Evolutionary conservation across 2,888 invertebrate genomes (phyloP).

Genomic region (Brachyopa scutellaris): DNA sequence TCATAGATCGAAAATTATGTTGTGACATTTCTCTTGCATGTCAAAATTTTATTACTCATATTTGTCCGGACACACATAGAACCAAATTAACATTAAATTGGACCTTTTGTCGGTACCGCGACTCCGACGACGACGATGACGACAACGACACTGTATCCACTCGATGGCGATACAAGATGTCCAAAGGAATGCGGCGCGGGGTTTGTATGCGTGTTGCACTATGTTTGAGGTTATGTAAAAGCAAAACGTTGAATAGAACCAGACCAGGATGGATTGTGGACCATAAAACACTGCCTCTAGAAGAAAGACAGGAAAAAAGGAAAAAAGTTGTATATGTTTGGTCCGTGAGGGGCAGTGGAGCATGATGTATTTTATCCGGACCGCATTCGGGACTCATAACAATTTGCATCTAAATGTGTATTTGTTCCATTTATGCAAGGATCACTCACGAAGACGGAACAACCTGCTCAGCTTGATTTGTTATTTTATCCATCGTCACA

Average conservation of each 20-base stretch:
- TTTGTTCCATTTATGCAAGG: constrained; percentile 65
- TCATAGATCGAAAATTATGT: constrained; percentile 75
- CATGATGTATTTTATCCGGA: constrained; percentile 20
- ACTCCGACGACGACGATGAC: constrained; percentile 27
- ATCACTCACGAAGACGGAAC: constrained; percentile 65
- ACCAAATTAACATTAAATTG: constrained; percentile 74
- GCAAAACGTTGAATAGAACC: constrained; percentile 63
- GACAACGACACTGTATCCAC: constrained; percentile 56
- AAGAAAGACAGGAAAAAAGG: constrained; percentile 17
- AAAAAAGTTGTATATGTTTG: constrained; percentile 27
- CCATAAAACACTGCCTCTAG: constrained; percentile 62
- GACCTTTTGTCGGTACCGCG: constrained; percentile 68
- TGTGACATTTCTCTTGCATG: constrained; percentile 76
- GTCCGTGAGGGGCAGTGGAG: constrained; percentile 31
- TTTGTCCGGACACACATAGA: constrained; percentile 73
- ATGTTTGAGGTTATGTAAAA: constrained; percentile 68
- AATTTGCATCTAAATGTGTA: constrained; percentile 62
- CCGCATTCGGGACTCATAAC: constrained; percentile 63
- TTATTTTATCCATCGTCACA: too few species aligned
- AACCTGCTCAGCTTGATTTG: constrained; percentile 68
- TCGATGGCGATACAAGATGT: too few species aligned
- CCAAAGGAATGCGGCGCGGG: constrained; percentile 26
- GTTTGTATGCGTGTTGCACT: constrained; percentile 59
- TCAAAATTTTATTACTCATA: constrained; percentile 76
- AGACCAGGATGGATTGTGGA: constrained; percentile 58